Conservation (phyloP, 2,113 vertebrate genomes). For the Lathamus discolor region DNA sequence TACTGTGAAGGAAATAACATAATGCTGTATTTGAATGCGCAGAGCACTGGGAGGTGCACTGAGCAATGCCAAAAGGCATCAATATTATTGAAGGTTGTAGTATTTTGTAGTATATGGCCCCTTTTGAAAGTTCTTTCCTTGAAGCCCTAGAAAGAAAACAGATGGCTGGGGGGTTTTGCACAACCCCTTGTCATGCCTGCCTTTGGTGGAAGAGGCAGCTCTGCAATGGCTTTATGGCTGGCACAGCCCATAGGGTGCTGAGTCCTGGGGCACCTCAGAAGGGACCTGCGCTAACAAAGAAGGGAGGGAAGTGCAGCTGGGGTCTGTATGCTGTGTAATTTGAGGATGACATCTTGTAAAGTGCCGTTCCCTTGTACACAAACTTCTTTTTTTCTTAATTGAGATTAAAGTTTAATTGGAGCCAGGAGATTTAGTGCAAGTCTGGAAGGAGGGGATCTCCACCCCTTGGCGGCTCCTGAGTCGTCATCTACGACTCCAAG, state of each 20-base stretch:
- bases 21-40: accelerated
- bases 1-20: background rate
- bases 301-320: background rate
- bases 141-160: background rate
- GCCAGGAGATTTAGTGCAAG: background rate
- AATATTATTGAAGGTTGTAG: background rate
- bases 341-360: background rate
- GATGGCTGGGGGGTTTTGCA: background rate
- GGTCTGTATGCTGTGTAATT: background rate
- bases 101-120: background rate
- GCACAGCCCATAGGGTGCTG: background rate
- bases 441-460: background rate
- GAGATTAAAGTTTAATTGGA: background rate
- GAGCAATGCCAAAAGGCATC: background rate
- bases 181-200: background rate
- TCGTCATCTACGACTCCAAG: background rate
- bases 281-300: background rate
- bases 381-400: background rate
- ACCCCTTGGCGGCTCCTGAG: accelerated
- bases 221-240: background rate
- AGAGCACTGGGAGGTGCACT: background rate
- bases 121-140: background rate
- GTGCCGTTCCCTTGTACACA: background rate
- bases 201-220: background rate
- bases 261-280: background rate